phyloP scores from a whole-genome alignment of 2,888 invertebrate species.

The Biston betularia region DNA sequence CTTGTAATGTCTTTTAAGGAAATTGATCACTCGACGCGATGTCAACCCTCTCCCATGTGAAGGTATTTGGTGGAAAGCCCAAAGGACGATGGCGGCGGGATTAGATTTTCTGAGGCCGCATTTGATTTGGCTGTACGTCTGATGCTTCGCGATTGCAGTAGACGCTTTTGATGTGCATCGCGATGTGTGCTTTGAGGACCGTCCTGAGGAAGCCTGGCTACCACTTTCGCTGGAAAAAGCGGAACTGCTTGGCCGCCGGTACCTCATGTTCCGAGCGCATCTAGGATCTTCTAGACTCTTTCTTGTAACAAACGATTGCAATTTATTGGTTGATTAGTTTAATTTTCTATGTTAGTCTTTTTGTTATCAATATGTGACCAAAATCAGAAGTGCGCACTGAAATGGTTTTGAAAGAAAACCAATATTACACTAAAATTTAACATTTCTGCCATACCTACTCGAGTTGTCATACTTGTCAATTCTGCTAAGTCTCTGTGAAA shows the following conservation, averaged over 20 bases:
- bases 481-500: neutral
- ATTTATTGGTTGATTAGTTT: too few species aligned
- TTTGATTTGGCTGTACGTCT: constrained; percentile 52
- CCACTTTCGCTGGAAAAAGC: neutral
- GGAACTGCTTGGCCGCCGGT: neutral
- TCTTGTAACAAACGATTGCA: too few species aligned
- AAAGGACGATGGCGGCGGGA: constrained; percentile 67
- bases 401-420: constrained; percentile 1
- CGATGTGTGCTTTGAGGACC: neutral
- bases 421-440: constrained; percentile 7
- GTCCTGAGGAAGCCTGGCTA: neutral
- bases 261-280: constrained; percentile 1
- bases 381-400: neutral
- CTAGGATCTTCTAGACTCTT: neutral
- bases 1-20: constrained; percentile 63
- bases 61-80: constrained; percentile 69
- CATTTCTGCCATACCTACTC: constrained; percentile 2
- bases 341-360: too few species aligned
- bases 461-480: neutral
- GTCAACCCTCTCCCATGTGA: constrained; percentile 59
- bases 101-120: constrained; percentile 54
- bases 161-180: neutral
- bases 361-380: neutral
- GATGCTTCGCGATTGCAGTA: constrained; percentile 1
- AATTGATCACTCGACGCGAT: constrained; percentile 63